Evolutionary conservation across 1,140 invertebrate species (phyloP).

Genomic region (Lordiphosa mommai): DNA sequence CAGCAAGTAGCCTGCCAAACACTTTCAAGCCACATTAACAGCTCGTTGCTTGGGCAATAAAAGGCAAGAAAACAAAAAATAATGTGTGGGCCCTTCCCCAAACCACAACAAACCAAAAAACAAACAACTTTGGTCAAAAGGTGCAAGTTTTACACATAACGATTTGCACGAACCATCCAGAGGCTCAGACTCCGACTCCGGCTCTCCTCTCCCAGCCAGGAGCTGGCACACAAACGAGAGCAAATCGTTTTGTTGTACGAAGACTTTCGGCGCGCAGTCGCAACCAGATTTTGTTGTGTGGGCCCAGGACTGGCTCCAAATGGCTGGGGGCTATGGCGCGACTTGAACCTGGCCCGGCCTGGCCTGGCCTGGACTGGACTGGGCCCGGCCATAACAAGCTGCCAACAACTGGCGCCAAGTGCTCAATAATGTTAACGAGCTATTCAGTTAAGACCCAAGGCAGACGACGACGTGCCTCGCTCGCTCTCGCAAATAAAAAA

Average conservation of each 20-base stretch:
- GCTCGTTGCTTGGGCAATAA: constrained; percentile 46
- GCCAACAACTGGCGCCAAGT: constrained; percentile 79
- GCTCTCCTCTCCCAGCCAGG: constrained; percentile 15
- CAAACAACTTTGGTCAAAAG: constrained; percentile 76
- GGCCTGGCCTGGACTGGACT: constrained; percentile 23
- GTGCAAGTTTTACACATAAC: constrained; percentile 77
- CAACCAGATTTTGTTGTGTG: constrained; percentile 47
- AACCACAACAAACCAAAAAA: constrained; percentile 26
- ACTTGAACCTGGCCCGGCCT: constrained; percentile 18
- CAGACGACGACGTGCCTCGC: constrained; percentile 64
- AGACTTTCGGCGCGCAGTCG: constrained; percentile 21
- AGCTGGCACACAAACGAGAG: constrained; percentile 71
- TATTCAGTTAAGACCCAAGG: constrained; percentile 72
- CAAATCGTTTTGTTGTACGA: constrained; percentile 73
- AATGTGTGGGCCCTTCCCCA: constrained; percentile 34
- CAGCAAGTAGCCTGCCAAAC: constrained; percentile 41
- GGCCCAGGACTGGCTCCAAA: constrained; percentile 51
- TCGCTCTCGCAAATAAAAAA: constrained; percentile 65
- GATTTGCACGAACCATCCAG: constrained; percentile 57
- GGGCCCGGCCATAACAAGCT: constrained; percentile 69
- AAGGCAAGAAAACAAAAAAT: constrained; percentile 25
- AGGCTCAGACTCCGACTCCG: background rate
- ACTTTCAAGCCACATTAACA: constrained; percentile 60
- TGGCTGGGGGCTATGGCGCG: constrained; percentile 60
- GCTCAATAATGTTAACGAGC: constrained; percentile 79